Evolutionary conservation across 2,888 invertebrate genomes (phyloP), one percentile per base, ranked within the genome.

Genomic region (Hirudinaria manillensis): DNA sequence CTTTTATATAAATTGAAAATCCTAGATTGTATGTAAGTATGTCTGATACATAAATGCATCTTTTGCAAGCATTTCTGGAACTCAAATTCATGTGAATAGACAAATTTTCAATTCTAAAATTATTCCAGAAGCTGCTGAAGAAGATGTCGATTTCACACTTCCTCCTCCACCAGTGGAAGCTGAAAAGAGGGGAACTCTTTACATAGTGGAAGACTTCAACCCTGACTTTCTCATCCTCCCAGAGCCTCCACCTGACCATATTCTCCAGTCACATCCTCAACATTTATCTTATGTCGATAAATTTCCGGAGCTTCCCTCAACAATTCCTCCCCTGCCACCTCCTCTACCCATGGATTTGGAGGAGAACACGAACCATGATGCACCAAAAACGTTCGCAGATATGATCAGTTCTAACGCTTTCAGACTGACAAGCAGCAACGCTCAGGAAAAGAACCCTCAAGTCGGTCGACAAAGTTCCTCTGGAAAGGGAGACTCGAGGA

Each of bases 111-210:
- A 6, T 7, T 45, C 16, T 45, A 10, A 10, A 10, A 3, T 45
- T 10, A 45, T 45, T 45, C 16, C 45, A 45, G 45, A 45, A 1
- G 16, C 45, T 16, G 16, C 45, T 45, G 45, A 45, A 16, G 45
- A 45, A 45, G 45, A 45, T 10, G 45, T 45, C 16, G 56, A 72
- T 24, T 36, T 36, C n/a, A 19, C 13, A 6, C 56, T 72, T 53
- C 72, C 72, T 3, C 55, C 72, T 72, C 72, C 72, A 32, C 72
- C 72, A 7, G 56, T 34, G n/a, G 32, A 34, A 32, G 29, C 56
- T 29, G 36, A n/a, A 56, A 56, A 56, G 36, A 21, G 36, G 55
- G 72, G 56, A 55, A 72, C 72, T 53, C 56, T 72, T 21, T 72
- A 72, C n/a, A 56, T 32, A 24, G 56, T 72, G 1, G 56, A 56